Base-by-base conservation (phyloP, 2,888 invertebrate species). In the Nephrotoma guestfalica region DNA sequence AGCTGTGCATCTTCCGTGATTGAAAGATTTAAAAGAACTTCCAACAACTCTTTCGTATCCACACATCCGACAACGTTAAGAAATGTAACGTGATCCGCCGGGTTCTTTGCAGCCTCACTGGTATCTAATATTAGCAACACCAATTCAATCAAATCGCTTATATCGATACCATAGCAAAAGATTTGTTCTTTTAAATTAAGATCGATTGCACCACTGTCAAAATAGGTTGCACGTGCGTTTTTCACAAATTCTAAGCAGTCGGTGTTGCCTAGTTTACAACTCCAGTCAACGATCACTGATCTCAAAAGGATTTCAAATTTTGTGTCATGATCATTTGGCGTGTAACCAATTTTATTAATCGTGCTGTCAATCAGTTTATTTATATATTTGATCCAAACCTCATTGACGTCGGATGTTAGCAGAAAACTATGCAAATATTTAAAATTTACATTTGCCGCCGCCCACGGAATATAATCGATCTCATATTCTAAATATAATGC, bases 391-490 rank as follows among this genome's bases (percentile, higher is more conserved):
- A 4, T 5, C 11, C 2, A 47, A 11, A 5, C 4, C 0, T 3
- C 47, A 4, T 2, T 13, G 11, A 13, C 13, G 5, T 11, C 13
- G 5, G 47, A 3, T 47, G 4, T 13, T 5, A 13, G 13, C 13
- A 47, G 47, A 30, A 30, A 30, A 30, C 30, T 30, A 2, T 30
- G 30, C 30, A 30, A 30, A 30, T 30, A 30, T 30, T 30, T 90
- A 85, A 93, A 91, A 13, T 93, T 93, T 86, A 90, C 90, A 9
- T 95, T 91, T 2, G 95, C 95, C 0, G 94, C 92, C 71, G 92
- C 92, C 94, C 96, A 96, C 0, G 96, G 95, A 30, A 95, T 92
- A 88, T 95, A 94, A 86, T 94, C 93, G 5, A 92, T 93, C 90
- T 95, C 95, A 3, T 92, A 91, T 86, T 92, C 91, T 87, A 97